Evolutionary conservation across 2,888 invertebrate species (phyloP).

Genomic region (Andrena flavipes): DNA sequence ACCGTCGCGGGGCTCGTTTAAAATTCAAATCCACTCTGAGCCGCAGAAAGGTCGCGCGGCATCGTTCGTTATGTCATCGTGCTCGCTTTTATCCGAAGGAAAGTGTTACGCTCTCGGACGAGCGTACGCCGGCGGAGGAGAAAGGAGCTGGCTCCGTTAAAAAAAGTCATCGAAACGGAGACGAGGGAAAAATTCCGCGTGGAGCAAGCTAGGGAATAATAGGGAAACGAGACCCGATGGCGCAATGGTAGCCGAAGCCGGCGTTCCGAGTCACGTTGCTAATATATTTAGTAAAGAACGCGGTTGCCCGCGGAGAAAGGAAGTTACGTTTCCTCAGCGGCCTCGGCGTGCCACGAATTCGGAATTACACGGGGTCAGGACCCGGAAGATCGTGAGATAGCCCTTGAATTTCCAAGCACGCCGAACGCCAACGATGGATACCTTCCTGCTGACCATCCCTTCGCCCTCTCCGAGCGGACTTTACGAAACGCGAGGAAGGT

Average conservation of each 20-base stretch:
- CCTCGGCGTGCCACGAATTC: conserved; percentile 65
- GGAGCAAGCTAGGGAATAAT: neutral
- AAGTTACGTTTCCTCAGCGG: conserved; percentile 51
- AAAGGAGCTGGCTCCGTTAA: neutral
- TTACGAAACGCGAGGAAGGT: neutral
- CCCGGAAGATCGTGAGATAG: conserved; percentile 68
- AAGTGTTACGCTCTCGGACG: neutral
- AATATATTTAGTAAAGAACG: conserved; percentile 44
- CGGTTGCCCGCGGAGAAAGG: conserved; percentile 38
- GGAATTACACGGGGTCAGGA: conserved; percentile 65
- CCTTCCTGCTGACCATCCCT: conserved; percentile 33
- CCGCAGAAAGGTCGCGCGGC: neutral
- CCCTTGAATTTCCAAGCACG: conserved; percentile 53
- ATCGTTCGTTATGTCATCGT: conserved; percentile 24
- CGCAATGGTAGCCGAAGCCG: neutral
- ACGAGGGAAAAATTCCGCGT: neutral
- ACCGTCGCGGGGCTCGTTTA: neutral
- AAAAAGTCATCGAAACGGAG: neutral
- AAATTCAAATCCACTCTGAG: conserved; percentile 20
- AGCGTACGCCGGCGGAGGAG: neutral
- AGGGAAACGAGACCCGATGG: conserved; percentile 19
- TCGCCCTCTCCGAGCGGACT: neutral
- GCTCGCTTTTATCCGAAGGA: conserved; percentile 18
- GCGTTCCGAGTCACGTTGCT: conserved; percentile 42
- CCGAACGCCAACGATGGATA: conserved; percentile 42